A percentile compares a stretch with the other conserved stretches of the same genome.
phyloP scores from a whole-genome alignment of 2,797 vertebrate species.

The Pangasius macronema region DNA sequence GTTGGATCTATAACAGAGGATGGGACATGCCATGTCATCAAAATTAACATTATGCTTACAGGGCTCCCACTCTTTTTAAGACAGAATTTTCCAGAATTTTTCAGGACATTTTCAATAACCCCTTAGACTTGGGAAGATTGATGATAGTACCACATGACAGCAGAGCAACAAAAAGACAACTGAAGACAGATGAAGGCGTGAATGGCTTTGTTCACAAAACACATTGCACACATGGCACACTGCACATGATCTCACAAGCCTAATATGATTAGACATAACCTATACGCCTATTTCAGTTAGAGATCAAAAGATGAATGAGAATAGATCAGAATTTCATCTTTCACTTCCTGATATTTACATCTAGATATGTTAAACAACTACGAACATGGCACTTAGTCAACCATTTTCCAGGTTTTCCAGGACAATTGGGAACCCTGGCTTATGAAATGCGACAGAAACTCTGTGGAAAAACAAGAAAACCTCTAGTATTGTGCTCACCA shows the following conservation, averaged over 20 bases:
- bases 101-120: background rate
- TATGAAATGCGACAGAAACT: background rate
- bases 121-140: too few species aligned
- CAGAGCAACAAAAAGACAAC: background rate
- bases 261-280: background rate
- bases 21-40: slow-evolving; percentile 60
- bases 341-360: background rate
- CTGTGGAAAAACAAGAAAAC: background rate
- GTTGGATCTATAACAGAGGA: slow-evolving; percentile 87
- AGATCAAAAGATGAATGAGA: background rate
- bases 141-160: background rate
- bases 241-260: background rate
- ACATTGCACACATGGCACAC: background rate
- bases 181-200: background rate
- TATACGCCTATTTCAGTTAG: background rate
- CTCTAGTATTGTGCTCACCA: background rate
- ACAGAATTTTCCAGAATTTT: background rate
- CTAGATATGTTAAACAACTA: background rate
- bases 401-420: background rate
- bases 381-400: background rate
- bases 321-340: background rate
- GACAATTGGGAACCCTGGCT: background rate
- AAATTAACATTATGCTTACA: background rate
- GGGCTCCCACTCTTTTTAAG: background rate
- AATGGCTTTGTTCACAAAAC: background rate